A percentile compares a stretch with the other conserved stretches of the same genome.
These are phyloP conservation scores for Laothoe populi DNA, from an alignment of 2,888 invertebrate genomes.

Conservation along the genomic window DNA sequence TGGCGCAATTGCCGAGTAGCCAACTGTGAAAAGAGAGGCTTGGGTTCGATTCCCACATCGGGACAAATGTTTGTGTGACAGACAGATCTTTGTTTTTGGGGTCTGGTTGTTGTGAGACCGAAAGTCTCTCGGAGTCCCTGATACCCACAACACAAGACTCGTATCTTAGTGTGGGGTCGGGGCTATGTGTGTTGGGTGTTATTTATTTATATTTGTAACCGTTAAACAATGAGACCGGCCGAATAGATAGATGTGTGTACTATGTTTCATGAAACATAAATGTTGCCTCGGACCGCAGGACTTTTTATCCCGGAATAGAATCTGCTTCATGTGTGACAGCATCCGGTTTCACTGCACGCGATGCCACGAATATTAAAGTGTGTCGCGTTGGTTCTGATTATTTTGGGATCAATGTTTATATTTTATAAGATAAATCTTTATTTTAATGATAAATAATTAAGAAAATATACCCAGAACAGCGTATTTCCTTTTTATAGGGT, in stretches of 20 bases:
- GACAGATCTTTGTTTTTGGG: no score
- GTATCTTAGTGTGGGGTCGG: no score
- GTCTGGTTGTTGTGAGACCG: no score
- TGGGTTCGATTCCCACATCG: no score
- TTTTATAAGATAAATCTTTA: no score
- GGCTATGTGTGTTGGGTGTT: no score
- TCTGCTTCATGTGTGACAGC: constrained; percentile 23
- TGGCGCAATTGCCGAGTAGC: no score
- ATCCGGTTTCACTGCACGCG: constrained; percentile 17
- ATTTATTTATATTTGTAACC: background rate
- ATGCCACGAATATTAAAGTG: constrained; percentile 14
- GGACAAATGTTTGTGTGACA: no score
- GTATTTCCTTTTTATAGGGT: background rate
- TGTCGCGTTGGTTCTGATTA: background rate
- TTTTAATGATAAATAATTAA: background rate
- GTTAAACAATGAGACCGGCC: background rate
- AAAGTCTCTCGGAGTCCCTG: no score
- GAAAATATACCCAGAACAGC: background rate
- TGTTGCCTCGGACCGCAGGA: constrained; percentile 6
- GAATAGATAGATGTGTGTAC: constrained; percentile 11
- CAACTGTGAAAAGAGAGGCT: no score
- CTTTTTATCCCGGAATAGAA: constrained; percentile 18
- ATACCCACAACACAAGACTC: no score
- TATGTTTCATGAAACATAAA: constrained; percentile 21
- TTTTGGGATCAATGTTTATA: background rate